Conservation (phyloP, 1,140 invertebrate genomes). For the Teleogryllus occipitalis region DNA sequence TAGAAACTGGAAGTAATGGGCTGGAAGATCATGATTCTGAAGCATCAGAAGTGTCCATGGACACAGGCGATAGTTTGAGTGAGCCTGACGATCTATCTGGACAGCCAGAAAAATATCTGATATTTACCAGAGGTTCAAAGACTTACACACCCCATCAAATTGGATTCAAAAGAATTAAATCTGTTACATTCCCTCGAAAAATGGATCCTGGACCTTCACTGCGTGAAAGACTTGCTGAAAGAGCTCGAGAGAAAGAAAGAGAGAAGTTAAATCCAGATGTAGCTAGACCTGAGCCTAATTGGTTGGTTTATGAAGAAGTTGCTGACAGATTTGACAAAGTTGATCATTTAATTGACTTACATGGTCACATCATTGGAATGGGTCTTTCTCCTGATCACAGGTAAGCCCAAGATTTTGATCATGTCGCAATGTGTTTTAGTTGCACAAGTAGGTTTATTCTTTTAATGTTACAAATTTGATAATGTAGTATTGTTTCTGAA, state of each 20-base stretch:
- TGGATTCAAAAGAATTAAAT: conserved; percentile 70
- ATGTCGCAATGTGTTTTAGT: no score
- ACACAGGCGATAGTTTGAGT: conserved; percentile 18
- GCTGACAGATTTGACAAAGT: conserved; percentile 66
- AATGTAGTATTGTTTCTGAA: no score
- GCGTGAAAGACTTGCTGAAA: conserved; percentile 35
- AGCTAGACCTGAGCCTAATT: conserved; percentile 50
- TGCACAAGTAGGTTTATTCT: no score
- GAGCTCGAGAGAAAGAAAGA: conserved; percentile 39
- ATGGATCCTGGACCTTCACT: conserved; percentile 48
- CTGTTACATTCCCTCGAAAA: conserved; percentile 59
- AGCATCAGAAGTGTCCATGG: conserved; percentile 27
- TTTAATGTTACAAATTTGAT: no score
- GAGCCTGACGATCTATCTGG: conserved; percentile 31
- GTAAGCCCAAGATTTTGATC: conserved; percentile 33
- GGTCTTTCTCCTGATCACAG: conserved; percentile 77
- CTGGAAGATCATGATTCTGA: conserved; percentile 6
- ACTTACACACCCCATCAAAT: conserved; percentile 85
- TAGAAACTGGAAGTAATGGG: background rate
- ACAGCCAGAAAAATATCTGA: conserved; percentile 62
- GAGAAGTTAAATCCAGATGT: conserved; percentile 39
- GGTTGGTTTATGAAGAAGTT: conserved; percentile 59
- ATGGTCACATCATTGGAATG: conserved; percentile 87
- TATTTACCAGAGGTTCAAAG: conserved; percentile 77
- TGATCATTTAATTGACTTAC: conserved; percentile 77